These are phyloP conservation scores for Sula dactylatra DNA, from an alignment of 2,113 vertebrate genomes.

Conservation along the genomic window DNA sequence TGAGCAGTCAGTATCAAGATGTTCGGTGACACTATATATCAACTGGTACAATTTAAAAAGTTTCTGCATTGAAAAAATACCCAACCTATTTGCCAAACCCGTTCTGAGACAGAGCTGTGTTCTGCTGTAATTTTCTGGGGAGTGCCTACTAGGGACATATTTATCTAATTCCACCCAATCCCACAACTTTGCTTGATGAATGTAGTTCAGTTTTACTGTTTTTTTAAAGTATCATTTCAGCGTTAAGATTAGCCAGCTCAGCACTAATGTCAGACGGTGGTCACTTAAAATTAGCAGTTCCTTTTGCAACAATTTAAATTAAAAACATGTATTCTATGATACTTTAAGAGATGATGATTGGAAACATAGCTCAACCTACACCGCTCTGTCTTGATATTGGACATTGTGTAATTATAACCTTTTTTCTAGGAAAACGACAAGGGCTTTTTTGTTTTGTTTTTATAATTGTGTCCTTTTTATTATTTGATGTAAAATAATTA, in stretches of 20 bases:
- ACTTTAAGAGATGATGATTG: slow-evolving; percentile 37
- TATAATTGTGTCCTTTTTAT: slow-evolving; percentile 72
- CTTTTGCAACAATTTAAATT: slow-evolving; percentile 61
- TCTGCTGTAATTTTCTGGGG: slow-evolving; percentile 71
- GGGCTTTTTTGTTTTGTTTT: slow-evolving; percentile 46
- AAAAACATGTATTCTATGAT: slow-evolving; percentile 31
- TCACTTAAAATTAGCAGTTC: slow-evolving; percentile 72
- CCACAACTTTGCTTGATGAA: slow-evolving; percentile 70
- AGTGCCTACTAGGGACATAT: slow-evolving; percentile 61
- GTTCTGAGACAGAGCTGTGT: slow-evolving; percentile 29
- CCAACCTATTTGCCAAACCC: slow-evolving; percentile 65
- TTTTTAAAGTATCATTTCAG: slow-evolving; percentile 60
- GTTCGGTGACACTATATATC: not conserved
- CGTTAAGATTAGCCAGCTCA: slow-evolving; percentile 65
- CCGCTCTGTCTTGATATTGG: not conserved
- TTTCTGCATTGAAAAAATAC: slow-evolving; percentile 34
- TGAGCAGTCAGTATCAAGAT: not conserved
- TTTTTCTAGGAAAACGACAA: slow-evolving; percentile 54
- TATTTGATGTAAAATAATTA: slow-evolving; percentile 81
- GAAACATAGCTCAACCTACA: slow-evolving; percentile 17
- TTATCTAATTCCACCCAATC: slow-evolving; percentile 63
- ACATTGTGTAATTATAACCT: slow-evolving; percentile 7
- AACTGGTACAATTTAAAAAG: not conserved
- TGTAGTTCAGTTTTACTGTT: slow-evolving; percentile 63
- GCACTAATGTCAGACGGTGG: slow-evolving; percentile 71